These are phyloP conservation scores for Alosa alosa DNA, from an alignment of 2,113 vertebrate species.

Conservation along the genomic window DNA sequence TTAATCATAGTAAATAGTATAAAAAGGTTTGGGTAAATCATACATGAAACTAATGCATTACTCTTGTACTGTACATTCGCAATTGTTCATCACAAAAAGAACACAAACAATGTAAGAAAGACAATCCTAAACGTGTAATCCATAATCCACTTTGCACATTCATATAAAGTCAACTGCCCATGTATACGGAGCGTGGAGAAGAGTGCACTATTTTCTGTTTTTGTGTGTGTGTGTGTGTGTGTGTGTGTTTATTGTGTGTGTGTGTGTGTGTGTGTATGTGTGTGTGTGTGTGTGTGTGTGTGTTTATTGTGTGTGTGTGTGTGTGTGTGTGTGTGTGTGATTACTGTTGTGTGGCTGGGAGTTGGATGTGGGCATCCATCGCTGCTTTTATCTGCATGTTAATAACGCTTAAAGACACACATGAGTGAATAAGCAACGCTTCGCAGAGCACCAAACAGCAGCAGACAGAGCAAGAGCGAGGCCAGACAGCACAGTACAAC, in stretches of 20 bases:
- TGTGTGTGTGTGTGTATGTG: background rate
- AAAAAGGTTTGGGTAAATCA: too few species aligned
- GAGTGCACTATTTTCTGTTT: too few species aligned
- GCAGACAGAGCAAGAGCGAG: constrained; percentile 26
- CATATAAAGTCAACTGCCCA: too few species aligned
- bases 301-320: background rate
- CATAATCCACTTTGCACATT: too few species aligned
- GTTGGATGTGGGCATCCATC: background rate
- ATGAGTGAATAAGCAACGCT: constrained; percentile 26
- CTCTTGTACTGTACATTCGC: too few species aligned
- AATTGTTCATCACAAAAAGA: too few species aligned
- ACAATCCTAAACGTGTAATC: too few species aligned
- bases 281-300: background rate
- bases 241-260: background rate
- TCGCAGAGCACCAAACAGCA: constrained; percentile 31
- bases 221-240: background rate
- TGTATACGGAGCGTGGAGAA: too few species aligned
- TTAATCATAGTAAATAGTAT: too few species aligned
- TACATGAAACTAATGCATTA: too few species aligned
- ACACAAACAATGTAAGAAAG: too few species aligned
- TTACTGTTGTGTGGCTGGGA: background rate
- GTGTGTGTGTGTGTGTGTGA: background rate
- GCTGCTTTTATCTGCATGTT: constrained; percentile 25
- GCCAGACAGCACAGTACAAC: constrained; percentile 18
- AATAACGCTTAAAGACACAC: constrained; percentile 36